phyloP scores from a whole-genome alignment of 2,888 invertebrate species.

The Drosophila subsilvestris region DNA sequence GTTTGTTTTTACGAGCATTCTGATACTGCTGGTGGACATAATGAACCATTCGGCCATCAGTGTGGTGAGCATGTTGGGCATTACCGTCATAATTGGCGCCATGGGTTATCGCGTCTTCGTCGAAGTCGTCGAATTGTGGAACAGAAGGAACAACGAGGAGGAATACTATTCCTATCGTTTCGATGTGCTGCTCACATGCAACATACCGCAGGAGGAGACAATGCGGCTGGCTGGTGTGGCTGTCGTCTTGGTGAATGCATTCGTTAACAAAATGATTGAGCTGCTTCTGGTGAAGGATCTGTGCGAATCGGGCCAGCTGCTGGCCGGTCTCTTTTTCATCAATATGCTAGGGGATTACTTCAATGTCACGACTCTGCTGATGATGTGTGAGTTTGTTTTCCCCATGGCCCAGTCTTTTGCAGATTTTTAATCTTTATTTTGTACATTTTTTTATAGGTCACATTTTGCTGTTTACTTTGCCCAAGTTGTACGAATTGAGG shows the following conservation, averaged over 20 bases:
- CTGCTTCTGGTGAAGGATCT: conserved; percentile 32
- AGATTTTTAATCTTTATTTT: neutral
- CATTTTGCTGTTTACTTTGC: conserved; percentile 31
- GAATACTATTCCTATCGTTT: neutral
- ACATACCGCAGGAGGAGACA: conserved; percentile 26
- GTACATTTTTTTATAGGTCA: conserved; percentile 1
- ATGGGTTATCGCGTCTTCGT: conserved; percentile 16
- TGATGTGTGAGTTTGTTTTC: conserved; percentile 26
- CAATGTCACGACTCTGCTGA: conserved; percentile 31
- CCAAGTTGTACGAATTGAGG: conserved; percentile 37
- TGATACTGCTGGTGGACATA: conserved; percentile 28
- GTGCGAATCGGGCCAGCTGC: conserved; percentile 26
- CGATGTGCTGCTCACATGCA: conserved; percentile 9
- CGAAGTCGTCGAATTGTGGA: conserved; percentile 5
- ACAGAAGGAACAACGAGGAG: neutral
- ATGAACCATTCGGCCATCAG: conserved; percentile 40
- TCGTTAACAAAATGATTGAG: conserved; percentile 4
- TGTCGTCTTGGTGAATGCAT: conserved; percentile 19
- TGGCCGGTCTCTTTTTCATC: conserved; percentile 22
- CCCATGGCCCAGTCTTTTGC: neutral
- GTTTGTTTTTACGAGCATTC: conserved; percentile 8
- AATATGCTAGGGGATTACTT: conserved; percentile 44
- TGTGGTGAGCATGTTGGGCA: conserved; percentile 41
- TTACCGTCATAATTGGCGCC: conserved; percentile 23
- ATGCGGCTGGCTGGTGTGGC: conserved; percentile 13